Evolutionary conservation across 1,140 invertebrate genomes (phyloP), one percentile per base, ranked within the genome.

Genomic region (Leptestheria dahalacensis): DNA sequence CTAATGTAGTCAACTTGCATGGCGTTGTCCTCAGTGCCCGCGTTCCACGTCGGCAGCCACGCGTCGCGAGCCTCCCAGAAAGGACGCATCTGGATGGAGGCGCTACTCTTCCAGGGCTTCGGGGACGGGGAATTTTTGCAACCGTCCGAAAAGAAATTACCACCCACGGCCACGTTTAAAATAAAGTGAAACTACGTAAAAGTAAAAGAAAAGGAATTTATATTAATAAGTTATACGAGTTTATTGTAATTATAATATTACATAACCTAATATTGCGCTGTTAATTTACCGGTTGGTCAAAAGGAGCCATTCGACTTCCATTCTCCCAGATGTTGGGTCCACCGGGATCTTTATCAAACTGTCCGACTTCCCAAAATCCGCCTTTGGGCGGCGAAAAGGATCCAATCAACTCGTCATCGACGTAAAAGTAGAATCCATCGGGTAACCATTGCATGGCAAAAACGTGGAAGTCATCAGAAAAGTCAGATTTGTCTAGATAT

Each of bases 231-330:
- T n/a, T n/a, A n/a, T n/a, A n/a, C n/a, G n/a, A n/a, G n/a, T n/a
- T n/a, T n/a, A n/a, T n/a, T n/a, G n/a, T n/a, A n/a, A n/a, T n/a
- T n/a, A n/a, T n/a, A n/a, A n/a, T n/a, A n/a, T n/a, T n/a, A n/a
- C n/a, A n/a, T n/a, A n/a, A n/a, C n/a, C n/a, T n/a, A 41, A 41
- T 41, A 41, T 15, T 41, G 33, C 33, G 6, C 6, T 9, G 6
- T 15, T 41, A 41, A 54, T 29, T n/a, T 66, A 75, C 73, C 52
- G 72, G 69, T 64, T 74, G 69, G 67, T 79, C 77, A 63, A 80
- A 80, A 3, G 78, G 78, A 25, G 78, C 76, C 68, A 76, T 74
- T 59, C 68, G 70, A 0, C 61, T 61, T 3, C 68, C 68, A n/a
- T 61, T 54, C 24, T 63, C 56, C 77, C 76, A 78, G 24, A 63